Conservation (phyloP, 2,113 vertebrate species). For the Cariama cristata region DNA sequence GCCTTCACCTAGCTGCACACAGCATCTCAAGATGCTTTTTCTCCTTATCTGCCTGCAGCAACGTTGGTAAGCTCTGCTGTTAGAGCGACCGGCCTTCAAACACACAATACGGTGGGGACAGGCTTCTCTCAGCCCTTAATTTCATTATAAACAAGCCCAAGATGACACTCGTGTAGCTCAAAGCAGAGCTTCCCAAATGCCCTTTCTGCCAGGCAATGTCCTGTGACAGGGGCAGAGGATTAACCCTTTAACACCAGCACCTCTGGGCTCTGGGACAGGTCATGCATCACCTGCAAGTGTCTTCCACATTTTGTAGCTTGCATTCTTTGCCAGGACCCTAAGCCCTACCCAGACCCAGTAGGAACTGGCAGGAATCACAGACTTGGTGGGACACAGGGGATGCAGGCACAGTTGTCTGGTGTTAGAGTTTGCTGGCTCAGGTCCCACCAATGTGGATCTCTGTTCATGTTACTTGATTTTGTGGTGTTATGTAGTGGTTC, state of each 20-base stretch:
- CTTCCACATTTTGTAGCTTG: neutral
- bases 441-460: neutral
- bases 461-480: neutral
- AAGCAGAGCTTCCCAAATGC: neutral
- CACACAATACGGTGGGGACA: neutral
- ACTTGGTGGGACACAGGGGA: fast-evolving
- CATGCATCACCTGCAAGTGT: neutral
- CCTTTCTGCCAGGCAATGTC: neutral
- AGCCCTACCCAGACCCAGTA: neutral
- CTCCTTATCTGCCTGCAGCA: neutral
- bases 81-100: neutral
- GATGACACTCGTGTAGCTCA: neutral
- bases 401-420: neutral
- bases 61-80: neutral
- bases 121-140: neutral
- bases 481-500: fast-evolving
- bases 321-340: neutral
- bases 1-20: neutral
- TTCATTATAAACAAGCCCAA: neutral
- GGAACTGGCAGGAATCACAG: neutral
- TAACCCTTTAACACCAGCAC: neutral
- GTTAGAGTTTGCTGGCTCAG: neutral
- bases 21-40: neutral
- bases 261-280: neutral
- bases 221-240: neutral